Evolutionary conservation across 2,888 invertebrate species (phyloP).

Genomic region (Lampropteryx suffumata): DNA sequence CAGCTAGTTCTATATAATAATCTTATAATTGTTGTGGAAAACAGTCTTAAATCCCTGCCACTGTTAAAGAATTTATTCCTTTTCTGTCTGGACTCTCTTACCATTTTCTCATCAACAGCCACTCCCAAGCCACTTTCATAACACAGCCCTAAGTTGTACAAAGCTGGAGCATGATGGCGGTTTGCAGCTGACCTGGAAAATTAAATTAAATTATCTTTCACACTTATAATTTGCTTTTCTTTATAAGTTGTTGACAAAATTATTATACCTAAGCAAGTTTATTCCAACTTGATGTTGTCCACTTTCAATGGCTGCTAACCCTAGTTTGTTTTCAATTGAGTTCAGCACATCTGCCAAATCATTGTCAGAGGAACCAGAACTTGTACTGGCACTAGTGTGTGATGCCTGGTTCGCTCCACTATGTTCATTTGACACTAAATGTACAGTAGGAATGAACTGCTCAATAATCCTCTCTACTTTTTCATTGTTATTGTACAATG

Average conservation of each 20-base stretch:
- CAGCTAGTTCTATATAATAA: too few relatives aligned
- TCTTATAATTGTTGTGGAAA: too few relatives aligned
- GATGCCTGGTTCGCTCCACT: slow-evolving; percentile 36
- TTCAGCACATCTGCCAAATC: slow-evolving; percentile 80
- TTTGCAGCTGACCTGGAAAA: slow-evolving; percentile 77
- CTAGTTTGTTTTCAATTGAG: slow-evolving; percentile 84
- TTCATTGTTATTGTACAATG: slow-evolving; percentile 41
- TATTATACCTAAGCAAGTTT: slow-evolving; percentile 76
- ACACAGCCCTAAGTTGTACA: slow-evolving; percentile 87
- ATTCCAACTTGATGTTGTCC: slow-evolving; percentile 79
- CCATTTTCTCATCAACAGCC: slow-evolving; percentile 80
- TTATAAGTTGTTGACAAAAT: neutral
- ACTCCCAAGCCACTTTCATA: slow-evolving; percentile 87
- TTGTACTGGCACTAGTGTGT: slow-evolving; percentile 33
- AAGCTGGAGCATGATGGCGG: slow-evolving; percentile 83
- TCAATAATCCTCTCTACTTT: slow-evolving; percentile 53
- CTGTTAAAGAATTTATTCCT: too few relatives aligned
- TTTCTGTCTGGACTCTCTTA: too few relatives aligned
- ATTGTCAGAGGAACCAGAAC: slow-evolving; percentile 54
- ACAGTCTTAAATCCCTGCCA: too few relatives aligned
- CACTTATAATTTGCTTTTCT: too few relatives aligned
- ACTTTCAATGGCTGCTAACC: slow-evolving; percentile 82
- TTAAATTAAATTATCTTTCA: too few relatives aligned
- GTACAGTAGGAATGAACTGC: slow-evolving; percentile 56
- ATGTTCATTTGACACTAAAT: slow-evolving; percentile 69